phyloP scores from a whole-genome alignment of 1,140 invertebrate genomes.

The Dreissena polymorpha region DNA sequence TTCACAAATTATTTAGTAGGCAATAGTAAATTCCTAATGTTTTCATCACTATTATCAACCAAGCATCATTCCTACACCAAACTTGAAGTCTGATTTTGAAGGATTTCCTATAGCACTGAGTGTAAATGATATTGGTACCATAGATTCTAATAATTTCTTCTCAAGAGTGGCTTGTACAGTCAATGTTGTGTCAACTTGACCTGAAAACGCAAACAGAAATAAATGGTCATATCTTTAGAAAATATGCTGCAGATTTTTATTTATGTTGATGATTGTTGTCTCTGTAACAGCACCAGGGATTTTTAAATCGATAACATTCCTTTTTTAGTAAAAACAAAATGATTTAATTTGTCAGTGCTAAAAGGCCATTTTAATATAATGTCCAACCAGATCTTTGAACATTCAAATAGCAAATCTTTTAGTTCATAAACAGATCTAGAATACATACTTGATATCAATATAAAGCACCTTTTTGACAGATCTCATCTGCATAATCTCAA shows the following conservation, averaged over 20 bases:
- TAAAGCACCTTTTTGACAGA: no score
- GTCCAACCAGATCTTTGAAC: no score
- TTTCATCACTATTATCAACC: slow-evolving; percentile 66
- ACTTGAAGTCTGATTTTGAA: slow-evolving; percentile 79
- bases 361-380: background rate
- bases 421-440: no score
- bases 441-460: no score
- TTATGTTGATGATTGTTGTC: background rate
- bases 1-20: background rate
- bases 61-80: slow-evolving; percentile 80
- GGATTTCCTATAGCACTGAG: slow-evolving; percentile 97
- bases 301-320: no score
- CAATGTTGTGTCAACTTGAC: slow-evolving; percentile 95
- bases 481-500: no score
- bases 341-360: background rate
- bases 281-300: background rate
- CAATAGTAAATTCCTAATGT: no score
- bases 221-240: background rate
- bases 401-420: no score
- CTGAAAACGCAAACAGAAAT: slow-evolving; percentile 63
- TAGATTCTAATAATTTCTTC: slow-evolving; percentile 87
- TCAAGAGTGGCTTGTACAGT: slow-evolving; percentile 95
- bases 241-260: background rate
- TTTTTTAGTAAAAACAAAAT: background rate
- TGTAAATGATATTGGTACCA: slow-evolving; percentile 94